Evolutionary conservation across 2,888 invertebrate genomes (phyloP), one percentile per base, ranked within the genome.

Genomic region (Drosophila cognata): DNA sequence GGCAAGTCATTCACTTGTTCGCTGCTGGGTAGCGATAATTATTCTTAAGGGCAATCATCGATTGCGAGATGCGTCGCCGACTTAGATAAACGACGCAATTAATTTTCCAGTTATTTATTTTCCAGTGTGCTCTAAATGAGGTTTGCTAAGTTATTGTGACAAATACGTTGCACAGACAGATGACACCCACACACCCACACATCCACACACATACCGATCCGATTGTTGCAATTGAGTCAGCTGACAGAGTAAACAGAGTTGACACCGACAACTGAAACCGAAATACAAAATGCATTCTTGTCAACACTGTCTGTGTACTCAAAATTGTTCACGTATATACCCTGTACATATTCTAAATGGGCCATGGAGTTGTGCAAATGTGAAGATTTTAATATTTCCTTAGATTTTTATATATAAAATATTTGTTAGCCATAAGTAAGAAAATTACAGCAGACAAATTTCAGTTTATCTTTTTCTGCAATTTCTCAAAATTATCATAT

Each of bases 141-240:
- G 35, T 48, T 64, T 64, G 29, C 43, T 16, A 60, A 50, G 29
- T 58, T 58, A 35, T 70, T 71, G 65, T 55, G 57, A 38, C 76
- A 69, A 62, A 71, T 68, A 71, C 66, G 69, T 78, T 71, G 55
- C 55, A 78, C 73, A 77, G 81, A 81, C 71, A 74, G 75, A 71
- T 71, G 80, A 62, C 21, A 74, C 31, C 38, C 31, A 58, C 57
- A 52, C 50, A 55, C 16, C 18, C 53, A 56, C 52, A 41, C 41
- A 21, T 1, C 21, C 21, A 43, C 31, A 72, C 50, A 55, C 57
- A 65, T 41, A 28, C 25, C 31, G 43, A 46, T 65, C 10, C 28
- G 46, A 46, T 46, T 46, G 51, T 41, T 64, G 28, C 62, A 64
- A 60, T 51, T 51, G 46, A 71, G 79, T 74, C 71, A 71, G 58